phyloP scores from a whole-genome alignment of 2,113 vertebrate species.

The Lagopus leucura region DNA sequence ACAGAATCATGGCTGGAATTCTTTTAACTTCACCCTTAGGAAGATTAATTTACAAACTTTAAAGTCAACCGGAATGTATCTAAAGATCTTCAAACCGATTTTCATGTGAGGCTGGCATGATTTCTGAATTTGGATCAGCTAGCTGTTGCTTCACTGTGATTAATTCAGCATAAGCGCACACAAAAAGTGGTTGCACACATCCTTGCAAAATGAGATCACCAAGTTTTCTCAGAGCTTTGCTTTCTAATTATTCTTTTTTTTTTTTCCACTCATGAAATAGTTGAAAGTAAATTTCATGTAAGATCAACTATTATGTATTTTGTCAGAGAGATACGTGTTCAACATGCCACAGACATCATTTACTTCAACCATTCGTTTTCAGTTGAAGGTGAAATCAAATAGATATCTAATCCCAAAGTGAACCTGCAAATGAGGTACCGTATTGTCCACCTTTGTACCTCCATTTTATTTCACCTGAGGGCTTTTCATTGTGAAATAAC shows the following conservation, averaged over 20 bases:
- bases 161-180: conserved; percentile 36
- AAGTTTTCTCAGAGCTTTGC: conserved; percentile 5
- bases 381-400: not conserved
- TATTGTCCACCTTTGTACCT: not conserved
- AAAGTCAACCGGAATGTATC: not conserved
- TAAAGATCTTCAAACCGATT: not conserved
- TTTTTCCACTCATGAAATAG: not conserved
- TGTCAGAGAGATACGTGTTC: not conserved
- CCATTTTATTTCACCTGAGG: not conserved
- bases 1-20: not conserved
- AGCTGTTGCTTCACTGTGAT: conserved; percentile 20
- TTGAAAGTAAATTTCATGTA: conserved; percentile 24
- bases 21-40: not conserved
- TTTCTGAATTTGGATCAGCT: conserved; percentile 29
- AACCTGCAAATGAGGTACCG: not conserved
- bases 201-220: conserved; percentile 28
- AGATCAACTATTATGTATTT: not conserved
- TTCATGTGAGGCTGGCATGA: not conserved
- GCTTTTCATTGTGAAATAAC: not conserved
- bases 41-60: conserved; percentile 16
- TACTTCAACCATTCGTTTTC: conserved; percentile 7
- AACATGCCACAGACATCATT: conserved; percentile 1
- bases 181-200: conserved; percentile 21
- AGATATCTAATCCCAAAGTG: not conserved
- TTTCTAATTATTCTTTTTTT: conserved; percentile 24